Evolutionary conservation across 2,797 vertebrate genomes (phyloP), one percentile per base, ranked within the genome.

Genomic region (Oreochromis mossambicus): DNA sequence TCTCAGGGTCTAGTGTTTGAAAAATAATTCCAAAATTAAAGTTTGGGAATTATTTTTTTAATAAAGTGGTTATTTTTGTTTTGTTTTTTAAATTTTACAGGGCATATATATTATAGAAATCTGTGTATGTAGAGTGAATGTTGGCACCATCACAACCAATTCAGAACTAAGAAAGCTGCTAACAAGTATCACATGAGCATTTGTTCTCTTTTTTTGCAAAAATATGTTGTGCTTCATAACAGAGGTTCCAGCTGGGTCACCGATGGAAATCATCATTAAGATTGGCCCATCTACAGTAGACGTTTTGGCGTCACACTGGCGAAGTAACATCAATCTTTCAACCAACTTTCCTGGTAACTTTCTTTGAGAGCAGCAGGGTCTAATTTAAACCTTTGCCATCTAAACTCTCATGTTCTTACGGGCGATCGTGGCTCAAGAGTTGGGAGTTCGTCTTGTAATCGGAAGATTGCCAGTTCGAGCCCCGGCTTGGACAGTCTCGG

Each of bases 81-180:
- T 6, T 56, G 0, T 29, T 10, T 6, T 29, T 2, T 0, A 0
- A 55, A 4, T 68, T 24, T 68, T 24, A 41, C 63, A 14, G 12
- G 63, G 63, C 21, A 68, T 43, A 43, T 6, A 43, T n/a, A 3
- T 43, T n/a, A 68, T 68, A 46, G 21, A 26, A 43, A 43, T 70
- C 38, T 70, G 21, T 46, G 14, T 70, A 15, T 24, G 63, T 24
- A 15, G 38, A 17, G 14, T 70, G 38, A 70, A 70, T 70, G 63
- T 26, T 68, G 38, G 66, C 3, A 36, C 32, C 58, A 7, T 26
- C 21, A 26, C 8, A 46, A 46, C 41, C 8, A 46, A 46, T 46
- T 46, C 66, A 70, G 41, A 1, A 17, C 66, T 46, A 46, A 46
- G 24, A 70, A 10, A 70, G 21, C 41, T 70, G 66, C 38, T 70